phyloP scores from a whole-genome alignment of 1,140 invertebrate genomes.

The Lithobius niger region DNA sequence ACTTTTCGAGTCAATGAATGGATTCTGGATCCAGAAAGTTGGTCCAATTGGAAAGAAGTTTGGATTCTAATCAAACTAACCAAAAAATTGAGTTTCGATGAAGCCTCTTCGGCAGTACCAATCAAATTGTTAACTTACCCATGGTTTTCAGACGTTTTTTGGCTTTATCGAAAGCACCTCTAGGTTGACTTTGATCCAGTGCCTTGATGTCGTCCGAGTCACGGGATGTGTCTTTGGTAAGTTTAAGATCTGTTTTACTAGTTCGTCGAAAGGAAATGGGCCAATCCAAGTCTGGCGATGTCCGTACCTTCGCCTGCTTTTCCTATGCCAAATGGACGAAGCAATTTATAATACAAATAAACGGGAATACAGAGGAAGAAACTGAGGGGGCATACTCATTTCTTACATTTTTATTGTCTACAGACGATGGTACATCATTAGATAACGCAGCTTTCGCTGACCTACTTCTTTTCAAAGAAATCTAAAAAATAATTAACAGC shows the following conservation, averaged over 20 bases:
- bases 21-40: too few relatives aligned
- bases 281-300: neutral
- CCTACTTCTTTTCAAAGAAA: slow-evolving; percentile 11
- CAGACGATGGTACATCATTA: neutral
- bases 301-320: neutral
- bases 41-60: too few relatives aligned
- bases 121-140: neutral
- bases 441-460: neutral
- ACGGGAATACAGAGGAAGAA: neutral
- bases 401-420: neutral
- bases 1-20: too few relatives aligned
- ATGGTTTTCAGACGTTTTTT: slow-evolving; percentile 28
- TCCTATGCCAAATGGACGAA: neutral
- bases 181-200: slow-evolving; percentile 17
- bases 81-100: slow-evolving; percentile 28
- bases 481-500: neutral
- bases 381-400: neutral
- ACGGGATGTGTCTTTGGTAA: slow-evolving; percentile 15
- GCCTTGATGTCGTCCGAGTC: slow-evolving; percentile 17
- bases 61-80: too few relatives aligned
- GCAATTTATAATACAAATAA: neutral
- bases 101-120: slow-evolving; percentile 32
- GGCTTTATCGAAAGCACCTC: slow-evolving; percentile 21
- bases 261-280: neutral
- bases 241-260: neutral